These are phyloP conservation scores for Alcedo quadribrachys DNA, from an alignment of 2,797 vertebrate species.

Conservation along the genomic window DNA sequence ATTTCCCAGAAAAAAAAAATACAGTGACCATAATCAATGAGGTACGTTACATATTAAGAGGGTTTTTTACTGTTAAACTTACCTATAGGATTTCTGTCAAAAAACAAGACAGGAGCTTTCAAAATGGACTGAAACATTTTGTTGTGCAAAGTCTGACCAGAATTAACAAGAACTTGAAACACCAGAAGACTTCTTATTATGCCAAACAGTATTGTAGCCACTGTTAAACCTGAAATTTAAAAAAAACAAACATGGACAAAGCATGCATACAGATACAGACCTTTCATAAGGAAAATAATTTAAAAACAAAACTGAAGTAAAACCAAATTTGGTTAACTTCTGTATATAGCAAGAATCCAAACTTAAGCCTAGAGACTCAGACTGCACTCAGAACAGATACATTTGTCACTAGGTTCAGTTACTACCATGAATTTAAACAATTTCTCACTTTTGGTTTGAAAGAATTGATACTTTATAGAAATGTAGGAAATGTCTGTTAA, in stretches of 20 bases:
- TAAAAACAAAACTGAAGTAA: neutral
- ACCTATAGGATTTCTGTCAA: slow-evolving; percentile 85
- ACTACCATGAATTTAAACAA: neutral
- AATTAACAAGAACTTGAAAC: slow-evolving; percentile 86
- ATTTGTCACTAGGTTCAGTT: neutral
- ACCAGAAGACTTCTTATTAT: slow-evolving; percentile 82
- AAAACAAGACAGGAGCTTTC: slow-evolving; percentile 81
- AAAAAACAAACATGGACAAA: neutral
- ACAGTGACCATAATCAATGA: neutral
- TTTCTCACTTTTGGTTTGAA: neutral
- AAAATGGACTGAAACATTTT: slow-evolving; percentile 83
- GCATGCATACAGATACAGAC: neutral
- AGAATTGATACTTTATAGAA: neutral
- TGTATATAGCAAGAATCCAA: neutral
- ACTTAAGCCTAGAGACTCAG: neutral
- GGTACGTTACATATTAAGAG: neutral
- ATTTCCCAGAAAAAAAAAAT: neutral
- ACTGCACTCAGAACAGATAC: neutral
- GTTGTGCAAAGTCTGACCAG: slow-evolving; percentile 86
- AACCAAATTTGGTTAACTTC: neutral
- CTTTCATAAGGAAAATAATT: neutral
- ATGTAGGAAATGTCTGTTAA: slow-evolving; percentile 2
- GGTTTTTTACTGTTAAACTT: slow-evolving; percentile 28
- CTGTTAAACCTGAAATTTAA: slow-evolving; percentile 85
- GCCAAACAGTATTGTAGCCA: slow-evolving; percentile 84